Base-by-base conservation (phyloP, 2,888 invertebrate species). In the Nysson spinosus region DNA sequence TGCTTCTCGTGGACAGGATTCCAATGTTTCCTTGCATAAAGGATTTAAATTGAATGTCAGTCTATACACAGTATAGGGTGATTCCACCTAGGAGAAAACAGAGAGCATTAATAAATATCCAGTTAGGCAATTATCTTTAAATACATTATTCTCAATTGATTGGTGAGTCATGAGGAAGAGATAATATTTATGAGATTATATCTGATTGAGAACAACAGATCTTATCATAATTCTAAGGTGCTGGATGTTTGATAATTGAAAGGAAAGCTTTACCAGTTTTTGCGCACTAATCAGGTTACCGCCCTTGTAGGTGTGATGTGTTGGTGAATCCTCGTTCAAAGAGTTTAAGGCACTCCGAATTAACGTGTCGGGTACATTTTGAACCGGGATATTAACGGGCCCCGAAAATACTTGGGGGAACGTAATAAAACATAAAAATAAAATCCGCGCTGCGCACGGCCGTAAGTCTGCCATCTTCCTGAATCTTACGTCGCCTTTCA, bases 221-320 rank as follows among this genome's bases (percentile, higher is more conserved):
- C n/a, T n/a, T n/a, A n/a, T n/a, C n/a, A n/a, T n/a, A n/a, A n/a
- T n/a, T n/a, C n/a, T n/a, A n/a, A n/a, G n/a, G n/a, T 14, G 11
- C 24, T 32, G 22, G 5, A 26, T n/a, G 11, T 22, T 30, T n/a
- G 16, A 14, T 37, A 4, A 14, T 20, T 5, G 11, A n/a, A 20
- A 4, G 1, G n/a, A n/a, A n/a, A n/a, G n/a, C n/a, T n/a, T n/a
- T 77, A 85, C 85, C 78, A 81, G 58, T 78, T 81, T 82, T 57
- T 84, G 83, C 12, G 82, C 83, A 43, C 63, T 79, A 57, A 84
- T 81, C 49, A 85, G 77, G 54, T 79, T 77, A 61, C 81, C 84
- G 54, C 75, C 76, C 63, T 73, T 77, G 61, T 84, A 84, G 4
- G 75, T 75, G 16, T 79, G 81, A 44, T 73, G 71, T 6, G 79